A percentile compares a stretch with the other conserved stretches of the same genome.
Conservation (phyloP, 2,113 vertebrate genomes). For the Ochotona princeps region DNA sequence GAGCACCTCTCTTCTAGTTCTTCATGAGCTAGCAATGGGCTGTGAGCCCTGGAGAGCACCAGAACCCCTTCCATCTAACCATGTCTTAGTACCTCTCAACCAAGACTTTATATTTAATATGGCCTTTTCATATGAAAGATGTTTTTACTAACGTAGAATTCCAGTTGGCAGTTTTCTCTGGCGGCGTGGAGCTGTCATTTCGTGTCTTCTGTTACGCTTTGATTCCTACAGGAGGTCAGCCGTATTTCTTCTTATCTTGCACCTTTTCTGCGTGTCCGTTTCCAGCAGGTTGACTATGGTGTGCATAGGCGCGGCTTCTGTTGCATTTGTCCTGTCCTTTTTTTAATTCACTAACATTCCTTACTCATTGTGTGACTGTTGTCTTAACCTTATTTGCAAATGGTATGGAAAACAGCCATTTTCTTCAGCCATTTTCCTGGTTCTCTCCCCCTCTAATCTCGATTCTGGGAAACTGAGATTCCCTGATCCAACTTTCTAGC, state of each 20-base stretch:
- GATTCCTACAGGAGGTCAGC: not conserved
- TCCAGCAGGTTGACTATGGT: not conserved
- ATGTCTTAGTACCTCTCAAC: too few relatives aligned
- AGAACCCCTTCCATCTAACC: too few relatives aligned
- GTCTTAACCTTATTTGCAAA: not conserved
- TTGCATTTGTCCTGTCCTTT: not conserved
- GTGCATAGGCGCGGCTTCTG: not conserved
- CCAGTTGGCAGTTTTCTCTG: not conserved
- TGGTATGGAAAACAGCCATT: not conserved
- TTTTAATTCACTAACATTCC: not conserved
- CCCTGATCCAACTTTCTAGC: not conserved
- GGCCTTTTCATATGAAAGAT: not conserved
- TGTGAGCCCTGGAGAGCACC: too few relatives aligned
- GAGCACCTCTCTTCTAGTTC: too few relatives aligned
- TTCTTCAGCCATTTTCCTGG: not conserved
- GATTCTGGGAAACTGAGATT: not conserved
- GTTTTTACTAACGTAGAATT: not conserved
- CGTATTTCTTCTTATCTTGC: too few relatives aligned
- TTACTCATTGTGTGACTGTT: not conserved
- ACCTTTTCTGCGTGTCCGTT: not conserved
- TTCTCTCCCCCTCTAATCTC: not conserved
- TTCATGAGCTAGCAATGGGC: too few relatives aligned
- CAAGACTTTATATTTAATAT: not conserved
- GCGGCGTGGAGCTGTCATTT: not conserved
- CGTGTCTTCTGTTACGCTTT: not conserved